A percentile compares a stretch with the other conserved stretches of the same genome.
Conservation (phyloP, 2,113 vertebrate genomes). For the Salvelinus sp. region DNA sequence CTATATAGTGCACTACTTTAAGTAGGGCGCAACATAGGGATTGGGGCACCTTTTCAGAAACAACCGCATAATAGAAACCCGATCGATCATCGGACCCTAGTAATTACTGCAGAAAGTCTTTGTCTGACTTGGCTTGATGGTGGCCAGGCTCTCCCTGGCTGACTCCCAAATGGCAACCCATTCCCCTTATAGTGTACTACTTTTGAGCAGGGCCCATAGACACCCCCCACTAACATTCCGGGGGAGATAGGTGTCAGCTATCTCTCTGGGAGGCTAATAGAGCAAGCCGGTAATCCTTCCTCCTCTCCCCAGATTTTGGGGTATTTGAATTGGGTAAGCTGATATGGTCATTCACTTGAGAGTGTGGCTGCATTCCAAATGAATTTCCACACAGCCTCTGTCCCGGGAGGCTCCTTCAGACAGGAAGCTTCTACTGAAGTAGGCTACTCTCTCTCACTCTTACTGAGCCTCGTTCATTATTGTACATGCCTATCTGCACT, state of each 20-base stretch:
- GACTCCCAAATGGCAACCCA: no score
- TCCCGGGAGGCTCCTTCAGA: constrained; percentile 9
- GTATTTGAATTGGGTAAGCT: constrained; percentile 65
- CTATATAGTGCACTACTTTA: no score
- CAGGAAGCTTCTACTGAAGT: constrained; percentile 22
- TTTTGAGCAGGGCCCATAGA: no score
- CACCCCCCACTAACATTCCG: no score
- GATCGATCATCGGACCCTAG: constrained; percentile 57
- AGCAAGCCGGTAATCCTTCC: constrained; percentile 59
- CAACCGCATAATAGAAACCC: constrained; percentile 44
- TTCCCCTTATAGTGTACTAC: no score
- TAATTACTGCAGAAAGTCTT: constrained; percentile 59
- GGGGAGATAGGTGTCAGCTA: constrained; percentile 63
- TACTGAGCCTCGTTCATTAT: constrained; percentile 22
- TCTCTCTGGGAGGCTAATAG: constrained; percentile 64
- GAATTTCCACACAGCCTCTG: constrained; percentile 47
- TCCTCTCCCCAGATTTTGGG: constrained; percentile 56
- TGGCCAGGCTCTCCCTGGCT: constrained; percentile 47
- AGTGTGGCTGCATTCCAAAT: constrained; percentile 63
- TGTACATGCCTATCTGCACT: neutral
- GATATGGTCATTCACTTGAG: constrained; percentile 64
- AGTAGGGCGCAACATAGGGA: no score
- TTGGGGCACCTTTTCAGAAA: constrained; percentile 19
- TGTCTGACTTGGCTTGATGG: constrained; percentile 52
- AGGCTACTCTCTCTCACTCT: neutral